Conservation (phyloP, 2,113 vertebrate species). For the Prunella fulvescens region DNA sequence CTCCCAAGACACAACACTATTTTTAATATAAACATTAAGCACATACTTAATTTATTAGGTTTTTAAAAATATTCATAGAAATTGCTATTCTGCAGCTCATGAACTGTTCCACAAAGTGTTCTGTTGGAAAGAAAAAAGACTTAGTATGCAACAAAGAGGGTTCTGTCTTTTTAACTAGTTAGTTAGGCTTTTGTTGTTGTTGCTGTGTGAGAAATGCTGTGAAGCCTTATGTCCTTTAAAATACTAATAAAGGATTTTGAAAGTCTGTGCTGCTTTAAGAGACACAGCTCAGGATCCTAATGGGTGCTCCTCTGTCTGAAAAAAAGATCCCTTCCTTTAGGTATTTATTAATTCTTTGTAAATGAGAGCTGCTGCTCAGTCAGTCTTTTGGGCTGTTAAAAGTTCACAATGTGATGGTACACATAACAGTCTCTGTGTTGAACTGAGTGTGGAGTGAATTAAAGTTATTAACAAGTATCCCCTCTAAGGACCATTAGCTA, state of each 20-base stretch:
- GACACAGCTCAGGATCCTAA: not conserved
- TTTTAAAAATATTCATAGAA: not conserved
- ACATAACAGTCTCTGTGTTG: not conserved
- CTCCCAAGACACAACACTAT: not conserved
- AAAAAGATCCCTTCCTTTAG: not conserved
- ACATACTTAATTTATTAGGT: not conserved
- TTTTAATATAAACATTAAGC: not conserved
- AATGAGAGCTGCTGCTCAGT: slow-evolving; percentile 24
- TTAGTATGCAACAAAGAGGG: not conserved
- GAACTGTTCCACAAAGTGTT: not conserved
- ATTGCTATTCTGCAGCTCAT: not conserved
- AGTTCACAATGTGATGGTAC: not conserved
- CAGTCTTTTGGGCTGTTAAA: not conserved
- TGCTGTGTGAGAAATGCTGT: not conserved
- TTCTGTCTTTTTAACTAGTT: not conserved
- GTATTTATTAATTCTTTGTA: slow-evolving; percentile 12
- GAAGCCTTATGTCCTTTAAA: not conserved
- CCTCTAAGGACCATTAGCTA: slow-evolving; percentile 15
- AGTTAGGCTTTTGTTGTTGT: not conserved
- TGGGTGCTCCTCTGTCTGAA: not conserved
- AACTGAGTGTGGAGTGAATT: slow-evolving; percentile 21
- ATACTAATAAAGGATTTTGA: not conserved
- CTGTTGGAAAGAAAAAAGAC: not conserved
- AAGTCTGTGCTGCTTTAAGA: not conserved
- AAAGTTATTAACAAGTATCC: slow-evolving; percentile 52